Evolutionary conservation across 2,888 invertebrate genomes (phyloP), one percentile per base, ranked within the genome.

Genomic region (Phasia obesa): DNA sequence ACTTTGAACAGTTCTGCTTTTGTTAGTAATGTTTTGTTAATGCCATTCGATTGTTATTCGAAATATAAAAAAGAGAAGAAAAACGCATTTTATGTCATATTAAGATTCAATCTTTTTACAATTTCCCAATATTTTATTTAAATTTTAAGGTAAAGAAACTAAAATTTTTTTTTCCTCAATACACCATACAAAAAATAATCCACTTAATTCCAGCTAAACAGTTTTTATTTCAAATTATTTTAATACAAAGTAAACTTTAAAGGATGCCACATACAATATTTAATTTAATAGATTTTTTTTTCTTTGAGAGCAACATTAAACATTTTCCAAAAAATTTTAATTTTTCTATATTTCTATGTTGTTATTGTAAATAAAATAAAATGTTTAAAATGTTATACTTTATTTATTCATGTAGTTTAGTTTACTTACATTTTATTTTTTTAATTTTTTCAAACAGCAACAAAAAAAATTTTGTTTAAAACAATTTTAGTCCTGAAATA

Each of bases 11-110:
- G 21, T 70, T 35, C 6, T 60, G 51, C 15, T 31, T 59, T 80
- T 57, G 27, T 64, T 42, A 9, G 27, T 57, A 69, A 62, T 76
- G 21, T 81, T 25, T 57, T 59, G 47, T 47, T 65, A 75, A 74
- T 49, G 47, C 69, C 69, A 82, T 70, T 78, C 73, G 70, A 69
- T 82, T 82, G 69, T 74, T 76, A 69, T 64, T 78, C 19, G 23
- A 53, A 53, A 17, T n/a, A 7, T 5, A n/a, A 47, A 31, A 25
- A 38, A 2, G n/a, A 13, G 9, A 17, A 64, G 23, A 74, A 69
- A 47, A 47, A 47, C 55, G 42, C 59, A 64, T 69, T 82, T 67
- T 13, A 51, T 27, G 9, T 11, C 35, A 11, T 69, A 73, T 62
- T 70, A 78, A 59, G 38, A 70, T 59, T 57, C 57, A 74, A 82